phyloP scores from a whole-genome alignment of 2,797 vertebrate species.

The Gymnocypris eckloni region DNA sequence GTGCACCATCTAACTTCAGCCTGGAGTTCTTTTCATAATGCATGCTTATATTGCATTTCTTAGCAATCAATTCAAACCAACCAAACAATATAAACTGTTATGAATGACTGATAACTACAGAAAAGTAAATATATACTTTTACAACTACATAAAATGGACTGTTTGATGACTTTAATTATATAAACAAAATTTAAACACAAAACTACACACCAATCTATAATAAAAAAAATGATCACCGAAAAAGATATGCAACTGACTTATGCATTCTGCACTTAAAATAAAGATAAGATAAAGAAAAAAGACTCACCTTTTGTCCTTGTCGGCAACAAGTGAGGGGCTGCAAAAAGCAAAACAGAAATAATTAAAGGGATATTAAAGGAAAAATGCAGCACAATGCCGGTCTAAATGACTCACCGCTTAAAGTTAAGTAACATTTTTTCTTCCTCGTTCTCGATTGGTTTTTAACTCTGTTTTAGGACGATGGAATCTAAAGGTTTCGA shows the following conservation, averaged over 20 bases:
- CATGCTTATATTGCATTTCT: neutral
- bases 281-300: slow-evolving; percentile 6
- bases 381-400: neutral
- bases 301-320: slow-evolving; percentile 83
- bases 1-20: neutral
- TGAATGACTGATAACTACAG: neutral
- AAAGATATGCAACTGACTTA: slow-evolving; percentile 11
- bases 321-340: slow-evolving; percentile 75
- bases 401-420: slow-evolving; percentile 66
- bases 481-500: slow-evolving; percentile 71
- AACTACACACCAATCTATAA: neutral
- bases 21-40: neutral
- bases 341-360: slow-evolving; percentile 58
- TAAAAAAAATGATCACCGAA: neutral
- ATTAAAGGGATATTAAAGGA: slow-evolving; percentile 34
- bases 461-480: slow-evolving; percentile 73
- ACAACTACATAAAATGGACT: neutral
- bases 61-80: neutral
- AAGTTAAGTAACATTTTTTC: slow-evolving; percentile 76
- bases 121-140: neutral
- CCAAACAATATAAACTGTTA: neutral
- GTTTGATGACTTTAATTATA: neutral
- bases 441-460: slow-evolving; percentile 65
- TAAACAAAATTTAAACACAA: neutral
- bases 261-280: neutral